Percentiles rank a stretch among this genome's conserved stretches.
Conservation (phyloP, 2,888 invertebrate species). For the Cacoxenus indagator region DNA sequence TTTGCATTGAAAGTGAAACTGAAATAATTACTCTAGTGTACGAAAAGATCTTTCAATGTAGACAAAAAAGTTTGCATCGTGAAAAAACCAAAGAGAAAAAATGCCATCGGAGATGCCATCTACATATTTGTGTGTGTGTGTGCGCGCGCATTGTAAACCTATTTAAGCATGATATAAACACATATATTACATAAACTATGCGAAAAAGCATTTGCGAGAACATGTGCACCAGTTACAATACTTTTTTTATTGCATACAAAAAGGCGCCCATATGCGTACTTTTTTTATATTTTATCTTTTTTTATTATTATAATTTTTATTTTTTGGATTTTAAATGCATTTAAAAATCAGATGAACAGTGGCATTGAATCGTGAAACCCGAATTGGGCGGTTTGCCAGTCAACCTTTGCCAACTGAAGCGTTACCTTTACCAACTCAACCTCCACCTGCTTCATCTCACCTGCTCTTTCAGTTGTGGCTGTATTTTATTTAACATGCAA, state of each 20-base stretch:
- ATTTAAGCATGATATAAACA: conserved; percentile 19
- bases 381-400: background rate
- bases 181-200: conserved; percentile 14
- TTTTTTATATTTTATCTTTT: too few relatives aligned
- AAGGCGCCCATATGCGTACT: background rate
- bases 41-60: background rate
- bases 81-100: background rate
- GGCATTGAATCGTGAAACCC: conserved; percentile 12
- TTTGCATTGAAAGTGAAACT: background rate
- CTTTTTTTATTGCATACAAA: background rate
- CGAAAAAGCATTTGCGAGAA: background rate
- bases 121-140: background rate
- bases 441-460: too few relatives aligned
- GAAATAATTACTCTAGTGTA: background rate
- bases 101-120: background rate
- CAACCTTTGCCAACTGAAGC: background rate
- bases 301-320: background rate
- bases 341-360: conserved; percentile 19
- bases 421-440: background rate
- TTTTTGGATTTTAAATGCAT: background rate
- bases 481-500: conserved; percentile 47
- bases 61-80: background rate
- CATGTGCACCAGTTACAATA: background rate
- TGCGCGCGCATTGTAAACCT: background rate
- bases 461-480: background rate